Evolutionary conservation across 2,113 vertebrate genomes (phyloP).

Genomic region (Antechinus stuartii): DNA sequence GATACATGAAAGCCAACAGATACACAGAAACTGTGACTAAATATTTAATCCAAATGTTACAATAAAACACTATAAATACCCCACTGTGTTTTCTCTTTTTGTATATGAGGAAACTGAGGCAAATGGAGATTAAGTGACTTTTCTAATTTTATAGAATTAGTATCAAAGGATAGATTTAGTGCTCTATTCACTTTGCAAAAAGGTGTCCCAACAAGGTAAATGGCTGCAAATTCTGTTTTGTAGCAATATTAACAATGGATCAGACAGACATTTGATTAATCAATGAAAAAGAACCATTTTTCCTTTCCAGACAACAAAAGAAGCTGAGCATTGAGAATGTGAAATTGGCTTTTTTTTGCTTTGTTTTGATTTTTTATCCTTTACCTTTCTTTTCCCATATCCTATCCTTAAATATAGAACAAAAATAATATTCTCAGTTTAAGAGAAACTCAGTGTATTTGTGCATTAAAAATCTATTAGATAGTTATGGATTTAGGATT

Average conservation of each 20-base stretch:
- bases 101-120: background rate
- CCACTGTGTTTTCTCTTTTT: background rate
- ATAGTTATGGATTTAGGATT: background rate
- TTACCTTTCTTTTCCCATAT: background rate
- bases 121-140: background rate
- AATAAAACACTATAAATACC: background rate
- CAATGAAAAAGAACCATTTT: background rate
- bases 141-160: background rate
- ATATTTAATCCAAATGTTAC: background rate
- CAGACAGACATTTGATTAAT: background rate
- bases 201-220: background rate
- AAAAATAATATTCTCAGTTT: background rate
- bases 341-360: background rate
- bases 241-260: slow-evolving; percentile 44
- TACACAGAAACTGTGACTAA: background rate
- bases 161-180: background rate
- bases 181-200: background rate
- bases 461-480: background rate
- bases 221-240: background rate
- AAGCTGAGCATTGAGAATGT: background rate
- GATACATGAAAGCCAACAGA: background rate
- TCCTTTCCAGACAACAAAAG: slow-evolving; percentile 4
- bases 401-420: background rate
- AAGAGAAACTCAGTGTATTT: background rate
- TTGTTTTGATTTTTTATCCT: background rate